phyloP scores from a whole-genome alignment of 92 coral and sea anemone species.

The Hydrozoanthus gracilis region DNA sequence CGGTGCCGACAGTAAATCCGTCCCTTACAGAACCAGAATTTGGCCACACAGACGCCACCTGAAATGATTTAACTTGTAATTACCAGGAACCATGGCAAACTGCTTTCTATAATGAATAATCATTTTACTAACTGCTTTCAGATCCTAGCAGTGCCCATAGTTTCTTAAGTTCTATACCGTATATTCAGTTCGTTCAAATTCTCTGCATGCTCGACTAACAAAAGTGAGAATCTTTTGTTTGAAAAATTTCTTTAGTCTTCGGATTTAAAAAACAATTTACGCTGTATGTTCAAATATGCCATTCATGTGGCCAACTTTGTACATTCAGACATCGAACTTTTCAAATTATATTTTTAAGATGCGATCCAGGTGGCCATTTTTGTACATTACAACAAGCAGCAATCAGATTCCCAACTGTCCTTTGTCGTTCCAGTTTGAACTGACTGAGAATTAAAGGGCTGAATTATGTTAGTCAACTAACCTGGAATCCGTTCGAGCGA shows the following conservation, averaged over 20 bases:
- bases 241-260: no score
- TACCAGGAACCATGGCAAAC: not conserved
- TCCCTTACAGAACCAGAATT: constrained; percentile 72
- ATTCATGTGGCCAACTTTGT: no score
- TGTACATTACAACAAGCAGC: not conserved
- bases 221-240: no score
- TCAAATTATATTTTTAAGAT: no score
- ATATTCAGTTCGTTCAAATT: no score
- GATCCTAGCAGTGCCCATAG: not conserved
- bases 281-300: no score
- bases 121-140: not conserved
- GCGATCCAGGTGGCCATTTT: no score
- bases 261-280: no score
- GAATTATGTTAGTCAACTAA: not conserved
- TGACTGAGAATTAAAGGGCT: not conserved
- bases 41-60: constrained; percentile 87
- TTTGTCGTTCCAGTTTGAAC: not conserved
- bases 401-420: not conserved
- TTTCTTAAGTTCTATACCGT: no score
- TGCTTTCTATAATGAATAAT: not conserved
- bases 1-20: constrained; percentile 61
- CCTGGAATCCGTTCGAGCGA: constrained; percentile 49
- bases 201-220: no score
- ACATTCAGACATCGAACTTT: no score
- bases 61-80: not conserved